These are phyloP conservation scores for Brachynemurus nebulosus DNA, from an alignment of 2,888 invertebrate species.

Conservation along the genomic window DNA sequence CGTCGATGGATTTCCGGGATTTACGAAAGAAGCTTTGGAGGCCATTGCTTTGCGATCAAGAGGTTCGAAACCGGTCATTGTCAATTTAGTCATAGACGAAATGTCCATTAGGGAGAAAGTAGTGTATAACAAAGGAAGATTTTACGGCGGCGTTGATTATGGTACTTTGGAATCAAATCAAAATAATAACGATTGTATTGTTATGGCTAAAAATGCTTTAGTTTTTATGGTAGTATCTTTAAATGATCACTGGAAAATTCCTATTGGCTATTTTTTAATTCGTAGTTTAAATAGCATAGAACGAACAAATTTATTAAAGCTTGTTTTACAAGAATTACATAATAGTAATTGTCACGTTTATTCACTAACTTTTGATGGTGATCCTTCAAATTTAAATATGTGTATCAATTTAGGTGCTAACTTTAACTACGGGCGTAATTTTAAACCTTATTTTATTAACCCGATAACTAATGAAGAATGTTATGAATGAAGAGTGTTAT, in stretches of 20 bases:
- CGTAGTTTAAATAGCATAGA: neutral
- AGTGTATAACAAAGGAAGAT: no score
- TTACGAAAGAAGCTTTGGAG: no score
- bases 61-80: no score
- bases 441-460: slow-evolving; percentile 2
- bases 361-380: slow-evolving; percentile 14
- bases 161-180: no score
- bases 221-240: slow-evolving; percentile 15
- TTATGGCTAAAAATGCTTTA: slow-evolving; percentile 15
- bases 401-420: slow-evolving; percentile 11
- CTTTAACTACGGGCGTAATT: slow-evolving; percentile 6
- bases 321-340: slow-evolving; percentile 2
- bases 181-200: no score
- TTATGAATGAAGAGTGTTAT: no score
- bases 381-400: slow-evolving; percentile 11
- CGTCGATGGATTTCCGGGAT: no score
- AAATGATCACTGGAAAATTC: slow-evolving; percentile 15
- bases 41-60: no score
- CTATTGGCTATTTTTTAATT: slow-evolving; percentile 16
- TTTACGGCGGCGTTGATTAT: no score
- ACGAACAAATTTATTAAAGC: neutral
- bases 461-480: neutral
- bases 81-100: no score
- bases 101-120: no score
- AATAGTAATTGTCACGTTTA: slow-evolving; percentile 9